Evolutionary conservation across 1,140 invertebrate genomes (phyloP).

Genomic region (Pachyrhynchus sulphureomaculatus): DNA sequence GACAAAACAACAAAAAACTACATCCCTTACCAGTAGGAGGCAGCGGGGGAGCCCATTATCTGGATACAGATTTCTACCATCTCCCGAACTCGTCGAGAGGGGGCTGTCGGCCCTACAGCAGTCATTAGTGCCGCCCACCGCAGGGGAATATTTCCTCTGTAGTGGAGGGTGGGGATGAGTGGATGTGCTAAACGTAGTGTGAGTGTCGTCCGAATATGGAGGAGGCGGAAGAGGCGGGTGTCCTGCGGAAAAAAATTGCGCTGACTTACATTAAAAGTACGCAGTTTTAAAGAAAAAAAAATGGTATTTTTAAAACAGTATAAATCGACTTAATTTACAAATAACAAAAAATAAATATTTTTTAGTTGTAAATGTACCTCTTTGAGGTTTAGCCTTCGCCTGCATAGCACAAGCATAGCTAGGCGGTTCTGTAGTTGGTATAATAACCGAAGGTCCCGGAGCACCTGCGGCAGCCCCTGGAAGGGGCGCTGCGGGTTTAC

Average conservation of each 20-base stretch:
- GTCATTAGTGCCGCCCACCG: conserved; percentile 54
- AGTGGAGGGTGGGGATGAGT: conserved; percentile 59
- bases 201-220: conserved; percentile 60
- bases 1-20: too few relatives aligned
- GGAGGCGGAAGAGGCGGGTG: conserved; percentile 71
- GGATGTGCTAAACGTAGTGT: conserved; percentile 54
- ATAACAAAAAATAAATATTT: too few relatives aligned
- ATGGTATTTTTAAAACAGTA: too few relatives aligned
- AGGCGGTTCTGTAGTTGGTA: conserved; percentile 85
- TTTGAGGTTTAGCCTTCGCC: conserved; percentile 70
- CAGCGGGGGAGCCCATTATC: conserved; percentile 53
- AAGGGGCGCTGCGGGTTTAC: conserved; percentile 58
- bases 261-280: too few relatives aligned
- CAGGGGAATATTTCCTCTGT: conserved; percentile 66
- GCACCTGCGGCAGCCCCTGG: conserved; percentile 49
- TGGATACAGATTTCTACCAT: conserved; percentile 52
- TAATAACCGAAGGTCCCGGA: conserved; percentile 51
- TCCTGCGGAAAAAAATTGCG: conserved; percentile 41
- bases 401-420: conserved; percentile 92
- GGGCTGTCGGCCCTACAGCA: conserved; percentile 63
- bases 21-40: conserved; percentile 53
- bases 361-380: too few relatives aligned
- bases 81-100: conserved; percentile 54
- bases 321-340: too few relatives aligned
- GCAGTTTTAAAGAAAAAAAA: too few relatives aligned